Conservation (phyloP, 2,113 vertebrate genomes). For the Acinonyx jubatus region DNA sequence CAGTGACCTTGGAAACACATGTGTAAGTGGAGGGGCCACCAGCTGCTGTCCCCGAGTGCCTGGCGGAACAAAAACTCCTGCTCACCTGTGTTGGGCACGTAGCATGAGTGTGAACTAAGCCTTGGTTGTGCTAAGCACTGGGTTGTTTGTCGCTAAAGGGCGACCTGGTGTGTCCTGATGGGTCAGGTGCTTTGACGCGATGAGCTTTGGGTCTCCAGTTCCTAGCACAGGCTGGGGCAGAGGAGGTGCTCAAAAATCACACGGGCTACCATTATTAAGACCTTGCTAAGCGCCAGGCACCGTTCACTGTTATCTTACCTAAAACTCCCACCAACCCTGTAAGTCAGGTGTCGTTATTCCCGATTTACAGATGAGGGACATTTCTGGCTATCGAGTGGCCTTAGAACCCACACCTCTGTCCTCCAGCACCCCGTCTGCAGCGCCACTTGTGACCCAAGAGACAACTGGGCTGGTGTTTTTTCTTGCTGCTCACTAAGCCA, state of each 20-base stretch:
- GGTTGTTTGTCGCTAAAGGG: not conserved
- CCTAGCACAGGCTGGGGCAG: not conserved
- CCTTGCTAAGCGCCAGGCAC: not conserved
- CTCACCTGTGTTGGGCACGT: accelerated
- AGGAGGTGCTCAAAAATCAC: not conserved
- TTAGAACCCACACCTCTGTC: not conserved
- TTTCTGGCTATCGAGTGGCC: not conserved
- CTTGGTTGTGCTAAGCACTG: not conserved
- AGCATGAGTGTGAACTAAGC: not conserved
- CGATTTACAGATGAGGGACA: not conserved
- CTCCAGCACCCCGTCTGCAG: not conserved
- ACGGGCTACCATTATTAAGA: not conserved
- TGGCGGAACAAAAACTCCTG: not conserved
- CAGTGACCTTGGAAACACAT: not conserved
- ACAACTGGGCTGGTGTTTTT: not conserved
- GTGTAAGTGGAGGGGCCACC: not conserved
- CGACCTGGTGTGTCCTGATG: not conserved
- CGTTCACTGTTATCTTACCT: not conserved
- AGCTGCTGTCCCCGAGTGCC: not conserved
- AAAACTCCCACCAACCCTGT: not conserved
- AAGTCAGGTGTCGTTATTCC: not conserved
- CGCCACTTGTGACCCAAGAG: not conserved
- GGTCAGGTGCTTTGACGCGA: not conserved
- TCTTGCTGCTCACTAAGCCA: not conserved
- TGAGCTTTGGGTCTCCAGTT: not conserved